Evolutionary conservation across 2,113 vertebrate species (phyloP).

Genomic region (Conger conger): DNA sequence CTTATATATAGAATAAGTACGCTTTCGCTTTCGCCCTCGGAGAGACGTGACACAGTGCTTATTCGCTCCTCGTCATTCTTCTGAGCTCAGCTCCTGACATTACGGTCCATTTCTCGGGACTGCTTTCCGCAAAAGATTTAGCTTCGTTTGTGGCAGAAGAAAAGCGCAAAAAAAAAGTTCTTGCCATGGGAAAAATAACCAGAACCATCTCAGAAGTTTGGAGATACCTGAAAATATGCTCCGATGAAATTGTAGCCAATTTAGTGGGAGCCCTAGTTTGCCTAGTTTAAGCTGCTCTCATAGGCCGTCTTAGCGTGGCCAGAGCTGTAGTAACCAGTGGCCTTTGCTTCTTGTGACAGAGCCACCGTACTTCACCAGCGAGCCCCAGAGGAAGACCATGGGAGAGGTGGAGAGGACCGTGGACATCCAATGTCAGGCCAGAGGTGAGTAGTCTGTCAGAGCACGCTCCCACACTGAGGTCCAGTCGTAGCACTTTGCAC

Average conservation of each 20-base stretch:
- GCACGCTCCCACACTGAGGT: not conserved
- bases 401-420: conserved; percentile 79
- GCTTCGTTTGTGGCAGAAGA: too few relatives aligned
- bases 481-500: not conserved
- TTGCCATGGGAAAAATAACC: too few relatives aligned
- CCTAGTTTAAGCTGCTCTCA: too few relatives aligned
- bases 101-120: not conserved
- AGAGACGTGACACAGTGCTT: not conserved
- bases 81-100: not conserved
- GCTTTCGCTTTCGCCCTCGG: not conserved
- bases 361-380: conserved; percentile 77
- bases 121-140: too few relatives aligned
- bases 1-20: conserved; percentile 34
- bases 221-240: too few relatives aligned
- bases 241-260: too few relatives aligned
- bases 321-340: not conserved
- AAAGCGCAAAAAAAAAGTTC: too few relatives aligned
- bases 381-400: conserved; percentile 73
- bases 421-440: conserved; percentile 80
- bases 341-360: conserved; percentile 64
- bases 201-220: too few relatives aligned
- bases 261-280: too few relatives aligned
- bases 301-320: not conserved
- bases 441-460: conserved; percentile 69
- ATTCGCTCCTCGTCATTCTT: not conserved